phyloP scores from a whole-genome alignment of 2,797 vertebrate species.

The Hipposideros larvatus region DNA sequence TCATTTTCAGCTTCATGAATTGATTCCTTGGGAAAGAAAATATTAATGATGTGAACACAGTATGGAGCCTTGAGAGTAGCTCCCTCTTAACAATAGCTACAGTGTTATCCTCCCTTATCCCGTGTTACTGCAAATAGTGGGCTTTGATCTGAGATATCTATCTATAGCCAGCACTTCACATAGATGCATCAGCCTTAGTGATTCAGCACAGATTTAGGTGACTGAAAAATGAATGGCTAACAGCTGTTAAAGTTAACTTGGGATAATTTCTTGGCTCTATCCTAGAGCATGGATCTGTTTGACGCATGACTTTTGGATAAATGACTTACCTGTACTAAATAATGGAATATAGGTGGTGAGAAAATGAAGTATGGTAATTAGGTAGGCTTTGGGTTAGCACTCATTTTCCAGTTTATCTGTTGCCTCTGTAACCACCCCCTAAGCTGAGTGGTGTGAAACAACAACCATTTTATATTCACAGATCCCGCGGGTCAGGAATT shows the following conservation, averaged over 20 bases:
- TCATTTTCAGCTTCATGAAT: slow-evolving; percentile 50
- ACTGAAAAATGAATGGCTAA: background rate
- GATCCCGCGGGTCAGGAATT: slow-evolving; percentile 5
- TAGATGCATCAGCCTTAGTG: background rate
- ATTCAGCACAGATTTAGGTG: background rate
- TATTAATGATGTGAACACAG: background rate
- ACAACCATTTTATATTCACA: background rate
- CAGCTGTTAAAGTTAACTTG: background rate
- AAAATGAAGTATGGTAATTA: slow-evolving; percentile 11
- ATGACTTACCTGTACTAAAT: background rate
- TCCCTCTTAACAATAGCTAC: background rate
- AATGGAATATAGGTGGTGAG: background rate
- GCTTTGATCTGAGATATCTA: background rate
- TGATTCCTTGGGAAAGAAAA: slow-evolving; percentile 27
- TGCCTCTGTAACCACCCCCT: background rate
- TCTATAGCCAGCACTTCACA: background rate
- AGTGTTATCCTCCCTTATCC: background rate
- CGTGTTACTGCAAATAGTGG: background rate
- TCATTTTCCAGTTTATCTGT: background rate
- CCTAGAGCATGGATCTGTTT: background rate
- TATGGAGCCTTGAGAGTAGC: background rate
- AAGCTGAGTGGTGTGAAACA: background rate
- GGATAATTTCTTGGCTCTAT: background rate
- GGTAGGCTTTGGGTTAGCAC: background rate
- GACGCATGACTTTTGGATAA: background rate